Percentiles rank a stretch among this genome's conserved stretches.
phyloP scores from a whole-genome alignment of 2,113 vertebrate species.

The Leiothrix lutea region DNA sequence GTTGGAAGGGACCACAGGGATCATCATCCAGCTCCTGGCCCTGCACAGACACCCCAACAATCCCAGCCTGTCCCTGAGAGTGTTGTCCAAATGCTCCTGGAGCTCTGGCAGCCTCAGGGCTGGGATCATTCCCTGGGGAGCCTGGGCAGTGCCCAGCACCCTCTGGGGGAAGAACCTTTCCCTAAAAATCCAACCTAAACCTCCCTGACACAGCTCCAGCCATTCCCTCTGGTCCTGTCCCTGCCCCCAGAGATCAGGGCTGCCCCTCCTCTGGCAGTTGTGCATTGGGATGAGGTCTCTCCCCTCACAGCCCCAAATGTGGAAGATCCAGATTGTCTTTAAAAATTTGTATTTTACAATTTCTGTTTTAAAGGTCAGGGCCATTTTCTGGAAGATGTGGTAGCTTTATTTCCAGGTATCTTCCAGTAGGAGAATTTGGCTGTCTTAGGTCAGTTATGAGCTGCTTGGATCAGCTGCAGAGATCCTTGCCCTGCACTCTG shows the following conservation, averaged over 20 bases:
- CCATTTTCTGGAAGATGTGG: neutral
- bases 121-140: neutral
- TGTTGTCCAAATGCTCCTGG: accelerated
- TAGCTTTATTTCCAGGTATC: neutral
- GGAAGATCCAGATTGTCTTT: neutral
- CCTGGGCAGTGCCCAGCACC: too few species aligned
- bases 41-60: neutral
- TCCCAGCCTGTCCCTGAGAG: neutral
- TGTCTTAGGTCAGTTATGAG: neutral
- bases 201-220: neutral
- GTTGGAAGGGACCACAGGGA: accelerated
- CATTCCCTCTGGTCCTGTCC: accelerated
- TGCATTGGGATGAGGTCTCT: neutral
- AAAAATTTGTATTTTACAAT: neutral
- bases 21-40: neutral
- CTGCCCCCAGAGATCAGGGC: neutral
- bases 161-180: neutral
- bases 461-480: neutral
- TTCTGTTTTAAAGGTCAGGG: neutral
- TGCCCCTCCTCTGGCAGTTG: neutral
- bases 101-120: neutral
- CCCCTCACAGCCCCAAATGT: neutral
- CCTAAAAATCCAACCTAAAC: neutral
- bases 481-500: neutral
- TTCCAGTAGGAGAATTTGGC: accelerated